Base-by-base conservation (phyloP, 2,888 invertebrate species). In the Macrosoma leucophasiata region DNA sequence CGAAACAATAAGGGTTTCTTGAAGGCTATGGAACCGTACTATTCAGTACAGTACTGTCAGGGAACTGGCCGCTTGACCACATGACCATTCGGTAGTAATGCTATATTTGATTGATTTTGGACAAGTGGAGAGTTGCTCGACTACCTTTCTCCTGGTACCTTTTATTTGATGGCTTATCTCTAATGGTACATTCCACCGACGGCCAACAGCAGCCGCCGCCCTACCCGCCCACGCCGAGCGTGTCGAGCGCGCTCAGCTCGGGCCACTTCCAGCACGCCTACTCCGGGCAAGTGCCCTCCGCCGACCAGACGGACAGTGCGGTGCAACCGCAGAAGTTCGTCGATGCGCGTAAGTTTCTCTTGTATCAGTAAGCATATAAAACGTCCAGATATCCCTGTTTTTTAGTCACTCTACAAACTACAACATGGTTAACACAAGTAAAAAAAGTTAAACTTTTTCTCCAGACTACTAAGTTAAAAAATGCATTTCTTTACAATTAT, bases 221-320 rank as follows among this genome's bases (percentile, higher is more conserved):
- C 15, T 82, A 84, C 67, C 82, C 82, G 37, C 73, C 81, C 2
- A 81, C 82, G 49, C 82, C 82, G 54, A 72, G 69, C 57, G 79
- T 82, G 47, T 54, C 78, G 33, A 58, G 62, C 41, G 58, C 73
- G 30, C 52, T 60, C 14, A 58, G 56, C 51, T 52, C 66, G 50
- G 62, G 61, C n/a, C 71, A 65, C 59, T 69, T 72, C 59, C 70
- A 64, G 51, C 75, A 68, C 56, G 57, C 75, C 39, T 72, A 74
- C 61, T 55, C 65, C 25, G 40, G 62, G 48, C 72, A 64, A 41
- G 41, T 54, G 44, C 52, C 55, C 9, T 36, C 65, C 28, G 34
- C 58, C 9, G 77, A 77, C 52, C 73, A 75, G 47, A 56, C 73
- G 12, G 76, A 77, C 55, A 46, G 65, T 33, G 53, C 64, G 17